Base-by-base conservation (phyloP, 37 sponge, comb jelly and placozoan genomes). In the Axinella damicornis region DNA sequence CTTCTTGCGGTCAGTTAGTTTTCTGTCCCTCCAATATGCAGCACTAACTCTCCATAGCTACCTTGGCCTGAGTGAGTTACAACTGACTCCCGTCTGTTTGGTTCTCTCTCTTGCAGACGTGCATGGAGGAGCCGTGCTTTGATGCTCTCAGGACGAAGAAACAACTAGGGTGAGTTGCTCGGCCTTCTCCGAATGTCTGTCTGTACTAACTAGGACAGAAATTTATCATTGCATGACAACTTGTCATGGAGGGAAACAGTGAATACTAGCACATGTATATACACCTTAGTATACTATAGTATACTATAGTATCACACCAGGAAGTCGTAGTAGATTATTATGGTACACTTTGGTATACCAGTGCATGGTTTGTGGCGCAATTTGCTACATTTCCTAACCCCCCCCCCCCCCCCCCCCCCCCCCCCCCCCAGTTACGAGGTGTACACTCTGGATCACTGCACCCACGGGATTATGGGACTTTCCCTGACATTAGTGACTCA, bases 111-210 rank as follows among this genome's bases (percentile, higher is more conserved):
- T 56, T 32, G 33, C 63, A 93, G 94, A 40, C 38, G 21, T 86
- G 82, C 57, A 80, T 94, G 84, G 54, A 86, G 1, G 94, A 94
- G 69, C 91, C 90, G 19, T 86, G 87, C n/a, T 94, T 90, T 90
- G 91, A 94, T 69, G 25, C n/a, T 4, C 76, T 94, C 67, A 86
- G 94, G 64, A 94, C 94, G 37, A 89, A 94, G 65, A 52, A 87
- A 34, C 94, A 94, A 33, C 63, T 94, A 22, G 94, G 94, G 94
- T 94, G 73, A 69, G 83, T 61, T 61, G 25, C n/a, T 53, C 34
- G 12, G 5, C 12, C 4, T 75, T 27, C 27, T 61, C n/a, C 13
- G n/a, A 61, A n/a, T n/a, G n/a, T n/a, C n/a, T n/a, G 62, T 14
- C 62, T 27, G n/a, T 14, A 25, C 62, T n/a, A n/a, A n/a, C n/a